Evolutionary conservation across 1,140 invertebrate species (phyloP), one percentile per base, ranked within the genome.

Genomic region (Dufourea novaeangliae): DNA sequence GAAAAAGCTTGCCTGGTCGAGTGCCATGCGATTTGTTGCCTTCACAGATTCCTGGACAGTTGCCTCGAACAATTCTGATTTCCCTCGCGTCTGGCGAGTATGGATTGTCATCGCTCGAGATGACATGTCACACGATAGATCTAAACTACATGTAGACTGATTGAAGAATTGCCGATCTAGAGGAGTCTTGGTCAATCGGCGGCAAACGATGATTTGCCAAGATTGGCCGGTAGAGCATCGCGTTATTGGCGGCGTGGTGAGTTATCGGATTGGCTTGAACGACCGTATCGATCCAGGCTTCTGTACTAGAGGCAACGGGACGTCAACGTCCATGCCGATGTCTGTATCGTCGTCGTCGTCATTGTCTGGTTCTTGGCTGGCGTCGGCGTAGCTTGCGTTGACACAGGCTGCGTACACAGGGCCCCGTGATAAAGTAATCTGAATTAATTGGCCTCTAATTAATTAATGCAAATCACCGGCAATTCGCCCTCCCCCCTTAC

Each of bases 381-480:
- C 76, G 76, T 46, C 66, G 72, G 57, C 54, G 56, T 69, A 41
- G 56, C 56, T 41, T 41, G 67, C 32, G 50, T 71, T 66, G 81
- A 73, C 69, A 70, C 66, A 17, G 61, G 46, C 69, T 59, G 64
- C 69, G 41, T 79, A 79, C 57, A 83, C 66, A 66, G 54, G 37
- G 20, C 50, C 70, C 71, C 63, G 78, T 66, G 85, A 86, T 86
- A 84, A 88, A 87, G 83, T 86, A 82, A 86, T 88, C 77, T 71
- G 77, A 88, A 86, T 86, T 84, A 86, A 86, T 86, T 83, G 80
- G 73, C 66, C 74, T 59, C 70, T 73, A 81, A 79, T 85, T 86
- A 83, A 86, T 85, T 69, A 87, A 87, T 81, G 81, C 79, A 84
- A 80, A 86, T 86, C 79, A 46, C 73, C 27, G 72, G 25, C 73